Percentiles rank a stretch among this genome's conserved stretches.
phyloP scores from a whole-genome alignment of 2,888 invertebrate species.

The Nudaria mundana region DNA sequence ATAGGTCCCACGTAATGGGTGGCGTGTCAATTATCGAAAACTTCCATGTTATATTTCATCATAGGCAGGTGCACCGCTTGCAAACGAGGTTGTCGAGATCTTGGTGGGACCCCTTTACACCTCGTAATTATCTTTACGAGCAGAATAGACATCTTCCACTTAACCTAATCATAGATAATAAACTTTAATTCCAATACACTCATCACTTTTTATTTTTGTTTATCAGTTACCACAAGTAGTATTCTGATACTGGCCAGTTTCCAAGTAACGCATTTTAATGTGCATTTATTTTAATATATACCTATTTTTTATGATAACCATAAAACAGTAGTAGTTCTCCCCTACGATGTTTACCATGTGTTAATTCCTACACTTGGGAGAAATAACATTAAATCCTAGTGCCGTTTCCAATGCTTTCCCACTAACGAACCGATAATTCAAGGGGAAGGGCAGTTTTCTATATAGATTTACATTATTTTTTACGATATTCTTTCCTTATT shows the following conservation, averaged over 20 bases:
- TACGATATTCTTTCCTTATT: constrained; percentile 21
- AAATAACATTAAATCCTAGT: constrained; percentile 73
- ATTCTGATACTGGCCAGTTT: constrained; percentile 2
- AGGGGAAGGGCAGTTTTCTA: constrained; percentile 47
- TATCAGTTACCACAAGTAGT: background rate
- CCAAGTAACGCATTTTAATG: constrained; percentile 20
- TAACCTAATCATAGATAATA: too few relatives aligned
- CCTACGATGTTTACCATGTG: constrained; percentile 60
- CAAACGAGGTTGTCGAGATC: too few relatives aligned
- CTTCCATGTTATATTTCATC: too few relatives aligned
- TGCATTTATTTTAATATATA: constrained; percentile 25
- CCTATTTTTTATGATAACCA: constrained; percentile 25
- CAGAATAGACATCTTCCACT: background rate
- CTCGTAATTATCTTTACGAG: background rate
- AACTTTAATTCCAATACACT: too few relatives aligned
- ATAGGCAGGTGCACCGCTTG: too few relatives aligned
- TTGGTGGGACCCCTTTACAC: too few relatives aligned
- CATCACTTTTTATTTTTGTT: too few relatives aligned
- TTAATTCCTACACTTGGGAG: constrained; percentile 71
- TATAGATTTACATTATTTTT: constrained; percentile 36
- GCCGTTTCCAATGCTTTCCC: constrained; percentile 53
- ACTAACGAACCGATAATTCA: constrained; percentile 72
- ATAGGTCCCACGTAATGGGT: too few relatives aligned
- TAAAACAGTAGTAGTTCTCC: constrained; percentile 36
- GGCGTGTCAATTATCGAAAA: too few relatives aligned